Conservation (phyloP, 2,797 vertebrate genomes). For the Chlorospingus flavigularis region DNA sequence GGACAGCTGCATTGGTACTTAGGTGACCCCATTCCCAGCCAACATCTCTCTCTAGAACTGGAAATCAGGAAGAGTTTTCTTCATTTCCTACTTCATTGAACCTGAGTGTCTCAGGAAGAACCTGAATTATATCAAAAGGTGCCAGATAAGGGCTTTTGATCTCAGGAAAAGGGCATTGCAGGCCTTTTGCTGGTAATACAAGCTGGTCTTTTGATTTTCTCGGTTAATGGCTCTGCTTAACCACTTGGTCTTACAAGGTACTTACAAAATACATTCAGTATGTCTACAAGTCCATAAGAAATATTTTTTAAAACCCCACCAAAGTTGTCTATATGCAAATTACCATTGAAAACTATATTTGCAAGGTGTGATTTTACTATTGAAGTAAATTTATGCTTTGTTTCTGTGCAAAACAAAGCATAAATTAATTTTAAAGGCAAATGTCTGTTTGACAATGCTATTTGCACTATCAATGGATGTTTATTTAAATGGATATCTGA, state of each 20-base stretch:
- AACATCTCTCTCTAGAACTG: not conserved
- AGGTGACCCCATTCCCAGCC: not conserved
- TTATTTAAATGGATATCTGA: not conserved
- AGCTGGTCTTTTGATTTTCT: not conserved
- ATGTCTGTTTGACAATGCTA: not conserved
- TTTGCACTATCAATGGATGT: not conserved
- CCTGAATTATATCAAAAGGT: not conserved
- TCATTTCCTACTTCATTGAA: not conserved
- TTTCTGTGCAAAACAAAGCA: not conserved
- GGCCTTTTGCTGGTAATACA: not conserved
- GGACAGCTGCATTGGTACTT: not conserved
- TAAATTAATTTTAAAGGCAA: not conserved
- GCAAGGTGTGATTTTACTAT: not conserved
- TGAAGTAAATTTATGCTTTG: not conserved
- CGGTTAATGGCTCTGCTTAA: not conserved
- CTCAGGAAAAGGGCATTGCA: not conserved
- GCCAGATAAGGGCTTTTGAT: not conserved
- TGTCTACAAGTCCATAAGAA: not conserved
- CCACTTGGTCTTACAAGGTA: not conserved
- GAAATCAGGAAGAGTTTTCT: not conserved
- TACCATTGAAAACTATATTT: not conserved
- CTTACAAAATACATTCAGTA: not conserved
- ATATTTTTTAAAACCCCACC: accelerated
- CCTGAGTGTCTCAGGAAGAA: not conserved
- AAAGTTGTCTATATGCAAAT: not conserved